Evolutionary conservation across 1,140 invertebrate species (phyloP).

Genomic region (Sitobion miscanthi): DNA sequence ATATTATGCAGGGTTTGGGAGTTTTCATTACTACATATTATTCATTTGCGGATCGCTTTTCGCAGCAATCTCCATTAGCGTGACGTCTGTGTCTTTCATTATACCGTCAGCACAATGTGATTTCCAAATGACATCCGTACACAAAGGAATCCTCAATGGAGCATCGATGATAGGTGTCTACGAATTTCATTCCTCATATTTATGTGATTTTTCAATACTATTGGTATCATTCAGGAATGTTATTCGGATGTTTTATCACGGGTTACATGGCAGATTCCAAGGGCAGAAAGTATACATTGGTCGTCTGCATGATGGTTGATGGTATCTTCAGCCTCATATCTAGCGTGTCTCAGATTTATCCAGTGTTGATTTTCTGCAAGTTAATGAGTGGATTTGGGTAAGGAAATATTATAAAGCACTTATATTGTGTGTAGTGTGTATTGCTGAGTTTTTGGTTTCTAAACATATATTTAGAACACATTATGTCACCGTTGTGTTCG

Average conservation of each 20-base stretch:
- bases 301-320: constrained; percentile 88
- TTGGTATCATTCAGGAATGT: constrained; percentile 78
- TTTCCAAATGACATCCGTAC: constrained; percentile 81
- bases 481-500: no score
- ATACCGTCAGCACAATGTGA: constrained; percentile 92
- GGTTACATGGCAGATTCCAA: constrained; percentile 86
- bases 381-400: constrained; percentile 91
- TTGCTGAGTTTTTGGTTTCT: not conserved
- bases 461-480: no score
- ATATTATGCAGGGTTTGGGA: constrained; percentile 77
- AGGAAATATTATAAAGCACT: not conserved
- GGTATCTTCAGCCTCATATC: constrained; percentile 86
- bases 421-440: not conserved
- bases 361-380: constrained; percentile 85
- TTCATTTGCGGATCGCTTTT: constrained; percentile 90
- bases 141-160: constrained; percentile 86
- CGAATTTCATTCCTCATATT: not conserved
- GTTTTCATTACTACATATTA: constrained; percentile 88
- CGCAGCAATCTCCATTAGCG: constrained; percentile 94
- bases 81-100: constrained; percentile 94
- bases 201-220: not conserved
- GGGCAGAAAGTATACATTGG: constrained; percentile 83
- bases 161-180: constrained; percentile 62
- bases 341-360: constrained; percentile 85
- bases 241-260: constrained; percentile 90